These are phyloP conservation scores for Thermophis baileyi DNA, from an alignment of 2,113 vertebrate species.

Conservation along the genomic window DNA sequence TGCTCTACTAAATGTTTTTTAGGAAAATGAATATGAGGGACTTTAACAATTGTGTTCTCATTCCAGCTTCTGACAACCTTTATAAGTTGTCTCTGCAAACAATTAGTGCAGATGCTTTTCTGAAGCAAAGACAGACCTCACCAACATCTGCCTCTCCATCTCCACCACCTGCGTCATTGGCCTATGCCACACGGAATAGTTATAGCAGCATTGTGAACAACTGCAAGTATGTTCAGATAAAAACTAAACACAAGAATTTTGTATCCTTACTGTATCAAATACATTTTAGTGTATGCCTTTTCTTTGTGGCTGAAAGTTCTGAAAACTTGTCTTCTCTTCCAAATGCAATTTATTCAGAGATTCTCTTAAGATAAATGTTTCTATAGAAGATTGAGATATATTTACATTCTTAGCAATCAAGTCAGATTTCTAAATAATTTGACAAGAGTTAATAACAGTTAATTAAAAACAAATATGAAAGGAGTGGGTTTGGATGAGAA, in stretches of 20 bases:
- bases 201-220: conserved; percentile 92
- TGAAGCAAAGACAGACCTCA: conserved; percentile 86
- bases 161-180: conserved; percentile 77
- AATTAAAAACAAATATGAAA: neutral
- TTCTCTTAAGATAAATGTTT: neutral
- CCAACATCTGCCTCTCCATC: conserved; percentile 79
- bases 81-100: conserved; percentile 97
- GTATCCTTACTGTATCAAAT: neutral
- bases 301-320: neutral
- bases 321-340: neutral
- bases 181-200: conserved; percentile 70
- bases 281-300: neutral
- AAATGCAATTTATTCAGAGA: neutral
- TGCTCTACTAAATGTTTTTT: neutral
- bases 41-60: conserved; percentile 41
- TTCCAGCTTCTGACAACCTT: conserved; percentile 87
- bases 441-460: neutral
- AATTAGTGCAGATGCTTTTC: conserved; percentile 90
- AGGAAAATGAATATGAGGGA: neutral
- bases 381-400: neutral
- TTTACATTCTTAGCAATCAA: neutral
- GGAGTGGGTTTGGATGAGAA: neutral
- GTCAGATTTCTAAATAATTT: neutral
- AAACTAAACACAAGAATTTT: neutral
- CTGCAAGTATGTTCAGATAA: conserved; percentile 63